phyloP scores from a whole-genome alignment of 2,797 vertebrate species.

The Paguma larvata region DNA sequence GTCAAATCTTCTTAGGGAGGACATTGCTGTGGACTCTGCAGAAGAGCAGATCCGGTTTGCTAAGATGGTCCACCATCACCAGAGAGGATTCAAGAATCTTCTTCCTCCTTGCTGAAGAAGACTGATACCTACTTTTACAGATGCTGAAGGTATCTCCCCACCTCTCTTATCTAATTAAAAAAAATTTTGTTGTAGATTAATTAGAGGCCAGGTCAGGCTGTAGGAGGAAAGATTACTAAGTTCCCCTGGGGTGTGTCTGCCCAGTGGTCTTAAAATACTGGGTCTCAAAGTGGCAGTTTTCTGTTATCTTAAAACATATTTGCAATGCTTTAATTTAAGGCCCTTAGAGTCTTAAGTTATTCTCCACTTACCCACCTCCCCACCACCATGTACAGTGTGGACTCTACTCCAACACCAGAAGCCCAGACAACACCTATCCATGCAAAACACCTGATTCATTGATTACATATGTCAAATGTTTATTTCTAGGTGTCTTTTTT shows the following conservation, averaged over 20 bases:
- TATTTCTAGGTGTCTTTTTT: too few relatives aligned
- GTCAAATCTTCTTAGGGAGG: too few relatives aligned
- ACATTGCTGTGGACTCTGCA: too few relatives aligned
- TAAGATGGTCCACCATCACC: too few relatives aligned
- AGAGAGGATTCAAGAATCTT: too few relatives aligned
- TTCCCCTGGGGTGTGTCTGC: not conserved
- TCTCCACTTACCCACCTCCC: not conserved
- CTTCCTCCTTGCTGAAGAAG: not conserved
- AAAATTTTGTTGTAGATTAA: not conserved
- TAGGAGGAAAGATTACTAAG: slow-evolving; percentile 23
- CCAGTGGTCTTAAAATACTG: not conserved
- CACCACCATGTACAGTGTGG: too few relatives aligned
- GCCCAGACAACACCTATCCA: too few relatives aligned
- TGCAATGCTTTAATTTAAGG: slow-evolving; percentile 25
- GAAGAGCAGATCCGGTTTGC: too few relatives aligned
- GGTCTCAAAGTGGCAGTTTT: slow-evolving; percentile 58
- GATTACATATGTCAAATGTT: too few relatives aligned
- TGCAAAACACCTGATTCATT: too few relatives aligned
- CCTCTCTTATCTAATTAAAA: not conserved
- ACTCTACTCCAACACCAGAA: too few relatives aligned
- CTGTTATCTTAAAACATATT: not conserved
- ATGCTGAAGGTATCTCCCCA: not conserved
- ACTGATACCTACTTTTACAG: not conserved
- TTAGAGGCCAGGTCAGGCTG: not conserved
- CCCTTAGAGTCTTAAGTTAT: not conserved